phyloP scores from a whole-genome alignment of 2,113 vertebrate species.

The Cheilinus undulatus region DNA sequence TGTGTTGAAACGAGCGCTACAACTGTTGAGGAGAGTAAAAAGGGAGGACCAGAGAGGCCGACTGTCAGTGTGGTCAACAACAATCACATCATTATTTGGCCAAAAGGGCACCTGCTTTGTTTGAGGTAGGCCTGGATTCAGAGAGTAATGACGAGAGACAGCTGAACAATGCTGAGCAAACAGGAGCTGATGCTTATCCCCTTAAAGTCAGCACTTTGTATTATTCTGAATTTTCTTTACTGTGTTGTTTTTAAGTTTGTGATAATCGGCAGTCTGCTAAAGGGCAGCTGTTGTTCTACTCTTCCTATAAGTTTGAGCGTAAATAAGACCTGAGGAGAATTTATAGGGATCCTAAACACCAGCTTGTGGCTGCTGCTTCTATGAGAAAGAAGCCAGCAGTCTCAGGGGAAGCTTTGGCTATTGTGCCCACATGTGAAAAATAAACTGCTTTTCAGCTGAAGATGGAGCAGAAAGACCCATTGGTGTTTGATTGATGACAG shows the following conservation, averaged over 20 bases:
- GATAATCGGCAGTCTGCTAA: not conserved
- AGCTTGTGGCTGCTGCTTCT: not conserved
- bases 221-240: constrained; percentile 1
- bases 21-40: constrained; percentile 64
- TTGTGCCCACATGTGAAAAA: not conserved
- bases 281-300: not conserved
- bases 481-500: constrained; percentile 10
- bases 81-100: constrained; percentile 64
- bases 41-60: constrained; percentile 24
- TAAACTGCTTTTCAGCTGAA: constrained; percentile 4
- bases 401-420: not conserved
- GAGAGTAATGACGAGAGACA: constrained; percentile 51
- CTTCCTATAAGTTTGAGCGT: not conserved
- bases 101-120: constrained; percentile 75
- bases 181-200: constrained; percentile 22
- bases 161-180: constrained; percentile 58
- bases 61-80: constrained; percentile 76
- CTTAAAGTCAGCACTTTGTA: constrained; percentile 24
- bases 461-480: not conserved
- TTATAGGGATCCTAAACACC: not conserved
- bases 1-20: constrained; percentile 45
- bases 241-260: not conserved
- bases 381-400: not conserved
- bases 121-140: constrained; percentile 53
- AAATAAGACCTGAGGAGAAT: not conserved